These are phyloP conservation scores for Dysdera silvatica DNA, from an alignment of 1,140 invertebrate species.

Conservation along the genomic window DNA sequence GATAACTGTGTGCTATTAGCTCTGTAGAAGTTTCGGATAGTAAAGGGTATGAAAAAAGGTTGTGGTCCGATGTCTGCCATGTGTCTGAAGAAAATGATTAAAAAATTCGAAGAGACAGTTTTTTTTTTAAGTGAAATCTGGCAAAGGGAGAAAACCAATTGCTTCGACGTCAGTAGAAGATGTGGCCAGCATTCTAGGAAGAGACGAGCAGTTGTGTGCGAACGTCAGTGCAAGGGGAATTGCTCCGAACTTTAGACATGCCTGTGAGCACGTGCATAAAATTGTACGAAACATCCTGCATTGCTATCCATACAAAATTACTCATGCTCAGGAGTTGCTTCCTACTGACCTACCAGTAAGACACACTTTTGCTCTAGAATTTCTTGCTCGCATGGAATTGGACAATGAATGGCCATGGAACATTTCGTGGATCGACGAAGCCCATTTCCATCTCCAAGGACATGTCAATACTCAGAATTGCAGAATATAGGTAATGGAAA, in stretches of 20 bases:
- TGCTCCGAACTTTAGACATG: background rate
- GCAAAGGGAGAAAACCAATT: background rate
- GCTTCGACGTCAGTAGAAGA: background rate
- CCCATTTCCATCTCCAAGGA: background rate
- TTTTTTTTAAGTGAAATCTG: background rate
- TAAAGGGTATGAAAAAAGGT: background rate
- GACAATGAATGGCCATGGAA: background rate
- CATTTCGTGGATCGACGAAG: background rate
- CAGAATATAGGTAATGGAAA: too few relatives aligned
- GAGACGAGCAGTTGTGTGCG: background rate
- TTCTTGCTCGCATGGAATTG: constrained; percentile 1
- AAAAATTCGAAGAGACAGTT: background rate
- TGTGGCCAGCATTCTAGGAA: background rate
- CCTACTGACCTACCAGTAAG: background rate
- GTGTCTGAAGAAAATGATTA: background rate
- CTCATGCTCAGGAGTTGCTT: background rate
- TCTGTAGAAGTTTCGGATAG: background rate
- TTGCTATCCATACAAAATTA: constrained; percentile 10
- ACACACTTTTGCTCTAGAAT: background rate
- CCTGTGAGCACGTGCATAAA: background rate
- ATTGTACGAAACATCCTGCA: background rate
- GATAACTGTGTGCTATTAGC: background rate
- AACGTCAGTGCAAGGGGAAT: background rate
- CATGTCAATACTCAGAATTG: background rate
- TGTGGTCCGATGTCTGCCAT: background rate